Conservation (phyloP, 2,113 vertebrate genomes). For the Labeo catla region DNA sequence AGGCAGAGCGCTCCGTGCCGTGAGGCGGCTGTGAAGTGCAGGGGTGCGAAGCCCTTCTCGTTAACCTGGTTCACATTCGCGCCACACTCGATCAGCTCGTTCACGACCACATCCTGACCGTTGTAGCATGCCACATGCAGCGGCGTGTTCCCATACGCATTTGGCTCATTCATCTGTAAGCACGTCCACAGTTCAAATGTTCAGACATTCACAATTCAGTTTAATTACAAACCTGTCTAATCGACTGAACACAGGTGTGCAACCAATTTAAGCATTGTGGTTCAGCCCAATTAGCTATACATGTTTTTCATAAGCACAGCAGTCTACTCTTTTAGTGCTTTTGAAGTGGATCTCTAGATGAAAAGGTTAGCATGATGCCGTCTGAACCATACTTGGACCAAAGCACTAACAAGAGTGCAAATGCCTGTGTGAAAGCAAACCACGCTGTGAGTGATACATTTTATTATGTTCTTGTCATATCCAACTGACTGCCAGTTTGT, state of each 20-base stretch:
- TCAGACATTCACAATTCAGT: background rate
- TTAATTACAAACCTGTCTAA: background rate
- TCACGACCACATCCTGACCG: slow-evolving; percentile 97
- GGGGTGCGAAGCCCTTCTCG: slow-evolving; percentile 92
- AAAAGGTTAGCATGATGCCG: background rate
- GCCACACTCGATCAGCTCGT: slow-evolving; percentile 94
- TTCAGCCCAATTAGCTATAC: background rate
- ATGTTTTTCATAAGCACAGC: background rate
- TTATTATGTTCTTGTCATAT: background rate
- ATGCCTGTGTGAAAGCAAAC: background rate
- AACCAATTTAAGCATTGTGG: background rate
- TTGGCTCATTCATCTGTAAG: slow-evolving; percentile 93
- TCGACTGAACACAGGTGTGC: background rate
- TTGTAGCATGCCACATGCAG: slow-evolving; percentile 98
- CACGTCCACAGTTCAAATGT: background rate
- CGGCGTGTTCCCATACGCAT: slow-evolving; percentile 94
- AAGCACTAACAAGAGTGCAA: background rate
- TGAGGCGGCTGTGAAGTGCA: slow-evolving; percentile 95
- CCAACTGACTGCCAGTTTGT: background rate
- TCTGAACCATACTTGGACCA: background rate
- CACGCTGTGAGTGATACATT: background rate
- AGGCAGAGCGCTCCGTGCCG: slow-evolving; percentile 93
- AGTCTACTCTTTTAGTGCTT: background rate
- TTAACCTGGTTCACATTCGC: slow-evolving; percentile 97
- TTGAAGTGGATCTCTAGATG: background rate